Evolutionary conservation across 2,888 invertebrate genomes (phyloP).

Genomic region (Bruchidius siliquastri): DNA sequence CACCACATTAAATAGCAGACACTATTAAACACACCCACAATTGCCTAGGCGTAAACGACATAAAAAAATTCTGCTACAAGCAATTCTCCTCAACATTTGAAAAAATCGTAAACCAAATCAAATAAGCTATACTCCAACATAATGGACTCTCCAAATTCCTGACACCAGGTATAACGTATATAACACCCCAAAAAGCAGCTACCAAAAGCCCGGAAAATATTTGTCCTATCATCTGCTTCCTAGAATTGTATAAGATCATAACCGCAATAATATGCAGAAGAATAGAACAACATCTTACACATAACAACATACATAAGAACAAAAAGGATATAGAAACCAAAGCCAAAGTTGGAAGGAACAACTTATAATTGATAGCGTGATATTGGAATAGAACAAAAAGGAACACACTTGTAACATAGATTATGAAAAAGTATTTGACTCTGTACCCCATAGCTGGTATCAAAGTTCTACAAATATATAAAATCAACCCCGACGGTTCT

Average conservation of each 20-base stretch:
- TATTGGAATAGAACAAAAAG: not conserved
- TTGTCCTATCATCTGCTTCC: not conserved
- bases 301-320: slow-evolving; percentile 6
- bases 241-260: not conserved
- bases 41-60: too few relatives aligned
- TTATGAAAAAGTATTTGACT: slow-evolving; percentile 1
- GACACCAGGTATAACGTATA: not conserved
- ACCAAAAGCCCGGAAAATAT: not conserved
- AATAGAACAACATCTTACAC: not conserved
- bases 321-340: slow-evolving; percentile 4
- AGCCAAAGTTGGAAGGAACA: slow-evolving; percentile 6
- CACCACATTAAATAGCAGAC: too few relatives aligned
- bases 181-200: not conserved
- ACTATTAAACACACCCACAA: too few relatives aligned
- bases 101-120: not conserved
- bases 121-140: not conserved
- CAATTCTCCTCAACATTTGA: not conserved
- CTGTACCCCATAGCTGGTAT: not conserved
- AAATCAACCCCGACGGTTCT: not conserved
- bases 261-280: not conserved
- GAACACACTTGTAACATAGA: not conserved
- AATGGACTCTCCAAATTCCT: not conserved
- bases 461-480: not conserved
- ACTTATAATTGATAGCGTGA: slow-evolving; percentile 1
- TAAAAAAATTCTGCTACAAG: not conserved